phyloP scores from a whole-genome alignment of 2,888 invertebrate genomes.

The Diaphora mendica region DNA sequence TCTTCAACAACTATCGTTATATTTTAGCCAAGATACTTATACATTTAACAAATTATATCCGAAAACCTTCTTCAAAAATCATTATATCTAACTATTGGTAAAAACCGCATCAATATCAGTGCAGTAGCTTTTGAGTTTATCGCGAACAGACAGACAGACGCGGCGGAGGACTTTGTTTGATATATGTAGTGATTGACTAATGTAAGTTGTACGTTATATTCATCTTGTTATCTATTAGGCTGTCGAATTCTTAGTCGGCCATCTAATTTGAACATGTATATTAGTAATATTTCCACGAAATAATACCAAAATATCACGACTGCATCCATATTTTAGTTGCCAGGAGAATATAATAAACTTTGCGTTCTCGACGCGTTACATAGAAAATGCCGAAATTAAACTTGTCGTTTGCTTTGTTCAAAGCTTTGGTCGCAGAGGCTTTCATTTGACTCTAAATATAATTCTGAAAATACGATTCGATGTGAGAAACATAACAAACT shows the following conservation, averaged over 20 bases:
- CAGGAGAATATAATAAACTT: not conserved
- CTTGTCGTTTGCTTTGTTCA: conserved; percentile 17
- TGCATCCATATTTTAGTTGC: not conserved
- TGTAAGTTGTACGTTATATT: too few species aligned
- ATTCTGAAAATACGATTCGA: conserved; percentile 34
- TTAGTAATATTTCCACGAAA: not conserved
- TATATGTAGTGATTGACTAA: too few species aligned
- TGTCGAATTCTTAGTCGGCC: not conserved
- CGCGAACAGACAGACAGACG: too few species aligned
- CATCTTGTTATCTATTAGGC: not conserved
- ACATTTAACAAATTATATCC: too few species aligned
- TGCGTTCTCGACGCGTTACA: not conserved
- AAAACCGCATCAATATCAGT: too few species aligned
- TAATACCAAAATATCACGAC: not conserved
- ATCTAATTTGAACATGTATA: too few species aligned
- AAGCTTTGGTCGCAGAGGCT: conserved; percentile 21
- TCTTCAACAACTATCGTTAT: too few species aligned
- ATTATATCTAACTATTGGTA: too few species aligned
- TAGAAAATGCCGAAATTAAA: conserved; percentile 11
- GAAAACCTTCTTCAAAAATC: too few species aligned
- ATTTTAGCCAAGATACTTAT: too few species aligned
- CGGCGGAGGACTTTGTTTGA: too few species aligned
- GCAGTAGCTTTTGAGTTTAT: too few species aligned
- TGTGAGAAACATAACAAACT: conserved; percentile 30
- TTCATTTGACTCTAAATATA: conserved; percentile 25